Evolutionary conservation across 2,797 vertebrate species (phyloP).

Genomic region (Leucoraja ocellata): DNA sequence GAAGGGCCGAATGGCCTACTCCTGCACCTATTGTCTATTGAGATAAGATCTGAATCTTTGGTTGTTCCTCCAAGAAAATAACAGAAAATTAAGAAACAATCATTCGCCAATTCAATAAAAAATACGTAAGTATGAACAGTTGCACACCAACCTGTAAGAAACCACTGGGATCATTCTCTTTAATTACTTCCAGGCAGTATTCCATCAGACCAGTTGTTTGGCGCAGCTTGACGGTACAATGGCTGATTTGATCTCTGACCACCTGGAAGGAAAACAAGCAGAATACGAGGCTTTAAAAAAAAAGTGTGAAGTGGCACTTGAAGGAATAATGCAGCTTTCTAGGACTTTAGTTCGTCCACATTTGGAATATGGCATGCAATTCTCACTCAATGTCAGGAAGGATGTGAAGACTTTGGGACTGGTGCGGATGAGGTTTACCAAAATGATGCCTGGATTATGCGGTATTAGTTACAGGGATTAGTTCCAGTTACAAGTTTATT

Average conservation of each 20-base stretch:
- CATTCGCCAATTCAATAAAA: not conserved
- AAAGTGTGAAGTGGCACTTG: not conserved
- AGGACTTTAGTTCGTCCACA: no score
- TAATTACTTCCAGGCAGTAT: constrained; percentile 96
- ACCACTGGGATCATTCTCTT: constrained; percentile 97
- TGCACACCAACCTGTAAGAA: constrained; percentile 77
- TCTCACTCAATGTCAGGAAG: no score
- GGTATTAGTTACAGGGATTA: no score
- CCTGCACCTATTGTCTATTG: no score
- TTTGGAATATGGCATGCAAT: no score
- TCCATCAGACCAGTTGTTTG: constrained; percentile 98
- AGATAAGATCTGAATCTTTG: not conserved
- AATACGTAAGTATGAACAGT: not conserved
- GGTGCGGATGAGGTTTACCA: no score
- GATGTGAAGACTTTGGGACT: no score
- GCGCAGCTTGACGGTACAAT: constrained; percentile 93
- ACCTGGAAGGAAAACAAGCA: constrained; percentile 60
- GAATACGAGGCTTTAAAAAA: no score
- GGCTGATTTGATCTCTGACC: constrained; percentile 93
- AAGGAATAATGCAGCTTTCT: not conserved
- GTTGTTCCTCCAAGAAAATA: not conserved
- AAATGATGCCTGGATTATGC: no score
- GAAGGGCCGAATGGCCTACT: no score
- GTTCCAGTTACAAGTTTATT: no score
- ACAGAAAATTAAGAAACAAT: not conserved